Percentiles rank a stretch among this genome's conserved stretches.
Conservation (phyloP, 2,888 invertebrate genomes). For the Brachypalpus laphriformis region DNA sequence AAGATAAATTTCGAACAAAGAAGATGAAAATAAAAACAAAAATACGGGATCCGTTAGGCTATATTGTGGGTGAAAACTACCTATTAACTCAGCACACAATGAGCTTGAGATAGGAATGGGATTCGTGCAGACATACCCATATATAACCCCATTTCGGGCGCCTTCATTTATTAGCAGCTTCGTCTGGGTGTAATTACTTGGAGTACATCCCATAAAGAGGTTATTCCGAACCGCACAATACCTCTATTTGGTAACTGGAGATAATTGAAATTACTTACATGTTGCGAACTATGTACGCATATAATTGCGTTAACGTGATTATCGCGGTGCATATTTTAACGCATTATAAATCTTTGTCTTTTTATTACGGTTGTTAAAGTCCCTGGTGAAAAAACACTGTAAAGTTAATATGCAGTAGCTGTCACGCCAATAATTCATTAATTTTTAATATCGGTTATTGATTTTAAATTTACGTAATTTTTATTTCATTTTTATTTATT, state of each 20-base stretch:
- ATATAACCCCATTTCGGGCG: neutral
- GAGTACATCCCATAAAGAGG: conserved; percentile 34
- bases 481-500: too few relatives aligned
- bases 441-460: neutral
- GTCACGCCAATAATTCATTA: neutral
- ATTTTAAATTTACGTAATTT: neutral
- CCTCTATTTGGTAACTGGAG: conserved; percentile 16
- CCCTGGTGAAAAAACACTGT: neutral
- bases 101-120: neutral
- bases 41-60: neutral
- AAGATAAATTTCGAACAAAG: conserved; percentile 46
- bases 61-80: neutral
- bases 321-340: conserved; percentile 31
- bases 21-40: neutral
- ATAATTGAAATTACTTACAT: conserved; percentile 43
- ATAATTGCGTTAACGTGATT: conserved; percentile 61
- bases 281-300: conserved; percentile 18
- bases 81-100: neutral
- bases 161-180: conserved; percentile 4
- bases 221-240: conserved; percentile 27
- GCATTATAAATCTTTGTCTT: conserved; percentile 17
- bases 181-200: conserved; percentile 27
- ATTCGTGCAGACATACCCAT: neutral
- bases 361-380: conserved; percentile 8
- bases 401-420: neutral